Evolutionary conservation across 2,888 invertebrate genomes (phyloP).

Genomic region (Agrotis clavis): DNA sequence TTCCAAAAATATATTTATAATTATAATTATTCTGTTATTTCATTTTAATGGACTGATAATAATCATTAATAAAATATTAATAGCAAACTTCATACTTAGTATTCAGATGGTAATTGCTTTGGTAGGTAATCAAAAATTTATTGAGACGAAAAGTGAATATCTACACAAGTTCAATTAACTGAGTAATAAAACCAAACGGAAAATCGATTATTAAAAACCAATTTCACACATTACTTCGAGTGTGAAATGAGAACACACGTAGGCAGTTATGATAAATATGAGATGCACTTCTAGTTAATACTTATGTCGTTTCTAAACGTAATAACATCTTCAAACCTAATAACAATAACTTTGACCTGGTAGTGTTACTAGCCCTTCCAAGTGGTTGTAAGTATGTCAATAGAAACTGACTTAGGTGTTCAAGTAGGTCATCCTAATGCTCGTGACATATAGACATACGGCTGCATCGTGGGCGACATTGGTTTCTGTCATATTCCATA

Average conservation of each 20-base stretch:
- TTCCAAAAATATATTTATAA: not conserved
- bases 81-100: not conserved
- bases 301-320: slow-evolving; percentile 17
- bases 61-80: not conserved
- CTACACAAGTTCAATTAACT: not conserved
- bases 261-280: slow-evolving; percentile 8
- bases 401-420: slow-evolving; percentile 43
- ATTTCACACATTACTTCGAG: slow-evolving; percentile 34
- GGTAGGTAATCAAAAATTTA: not conserved
- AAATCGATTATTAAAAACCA: slow-evolving; percentile 48
- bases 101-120: slow-evolving; percentile 11
- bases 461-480: slow-evolving; percentile 52
- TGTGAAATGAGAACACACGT: slow-evolving; percentile 37
- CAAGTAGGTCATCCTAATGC: slow-evolving; percentile 56
- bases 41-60: not conserved
- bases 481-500: slow-evolving; percentile 43
- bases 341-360: slow-evolving; percentile 55
- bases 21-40: not conserved
- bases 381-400: slow-evolving; percentile 58
- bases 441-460: slow-evolving; percentile 52
- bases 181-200: slow-evolving; percentile 11
- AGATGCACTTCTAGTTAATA: slow-evolving; percentile 12
- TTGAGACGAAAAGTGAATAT: slow-evolving; percentile 11
- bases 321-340: slow-evolving; percentile 53
- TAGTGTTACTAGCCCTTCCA: slow-evolving; percentile 44